phyloP scores from a whole-genome alignment of 2,888 invertebrate species.

The Clitarchus hookeri region DNA sequence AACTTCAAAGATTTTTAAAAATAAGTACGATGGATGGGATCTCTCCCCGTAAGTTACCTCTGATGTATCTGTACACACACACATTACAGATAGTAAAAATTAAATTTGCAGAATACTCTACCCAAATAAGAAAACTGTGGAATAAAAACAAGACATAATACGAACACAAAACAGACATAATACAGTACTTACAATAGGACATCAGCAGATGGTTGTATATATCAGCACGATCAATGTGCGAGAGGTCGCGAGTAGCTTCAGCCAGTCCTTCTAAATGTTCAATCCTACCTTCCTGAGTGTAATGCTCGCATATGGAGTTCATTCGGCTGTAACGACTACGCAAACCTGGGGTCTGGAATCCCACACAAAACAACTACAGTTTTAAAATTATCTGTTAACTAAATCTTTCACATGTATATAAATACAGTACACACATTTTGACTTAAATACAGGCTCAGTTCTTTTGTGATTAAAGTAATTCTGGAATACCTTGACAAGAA shows the following conservation, averaged over 20 bases:
- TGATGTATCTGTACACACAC: too few species aligned
- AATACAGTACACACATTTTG: too few species aligned
- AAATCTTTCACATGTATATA: too few species aligned
- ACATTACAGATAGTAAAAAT: slow-evolving; percentile 1
- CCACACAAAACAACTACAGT: not conserved
- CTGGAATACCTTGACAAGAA: too few species aligned
- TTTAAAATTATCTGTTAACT: too few species aligned
- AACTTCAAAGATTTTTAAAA: too few species aligned
- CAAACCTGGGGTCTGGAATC: slow-evolving; percentile 71
- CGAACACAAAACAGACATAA: too few species aligned
- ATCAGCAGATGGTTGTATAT: slow-evolving; percentile 76
- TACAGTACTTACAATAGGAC: slow-evolving; percentile 62
- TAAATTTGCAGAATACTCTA: not conserved
- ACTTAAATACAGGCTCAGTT: too few species aligned
- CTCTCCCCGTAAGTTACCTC: too few species aligned
- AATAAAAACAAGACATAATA: too few species aligned
- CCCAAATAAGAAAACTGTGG: not conserved
- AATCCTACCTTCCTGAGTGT: slow-evolving; percentile 63
- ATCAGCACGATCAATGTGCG: slow-evolving; percentile 73
- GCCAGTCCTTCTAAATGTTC: slow-evolving; percentile 75
- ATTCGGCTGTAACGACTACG: slow-evolving; percentile 69
- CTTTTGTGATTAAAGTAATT: too few species aligned
- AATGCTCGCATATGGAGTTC: slow-evolving; percentile 65
- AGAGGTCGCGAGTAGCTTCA: slow-evolving; percentile 76
- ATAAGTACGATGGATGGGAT: too few species aligned